A percentile compares a stretch with the other conserved stretches of the same genome.
Conservation (phyloP, 2,888 invertebrate genomes). For the Cancer borealis region DNA sequence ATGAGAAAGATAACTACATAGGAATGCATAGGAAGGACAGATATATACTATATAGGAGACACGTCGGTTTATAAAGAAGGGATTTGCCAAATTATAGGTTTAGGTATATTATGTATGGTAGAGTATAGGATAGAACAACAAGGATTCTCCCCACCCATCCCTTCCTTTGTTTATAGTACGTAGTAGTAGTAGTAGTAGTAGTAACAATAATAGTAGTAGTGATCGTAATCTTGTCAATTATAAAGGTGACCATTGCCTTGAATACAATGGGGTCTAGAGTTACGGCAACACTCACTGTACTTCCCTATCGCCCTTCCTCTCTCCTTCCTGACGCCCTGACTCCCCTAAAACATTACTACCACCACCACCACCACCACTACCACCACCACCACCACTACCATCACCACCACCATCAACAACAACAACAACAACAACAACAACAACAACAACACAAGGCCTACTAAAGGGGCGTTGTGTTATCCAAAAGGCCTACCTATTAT, state of each 20-base stretch:
- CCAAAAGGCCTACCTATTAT: too few species aligned
- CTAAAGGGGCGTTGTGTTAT: too few species aligned
- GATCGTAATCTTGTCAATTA: neutral
- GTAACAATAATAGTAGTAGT: neutral
- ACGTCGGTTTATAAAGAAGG: too few species aligned
- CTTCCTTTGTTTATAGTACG: neutral
- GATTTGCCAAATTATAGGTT: too few species aligned
- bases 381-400: neutral
- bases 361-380: neutral
- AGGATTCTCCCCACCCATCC: too few species aligned
- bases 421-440: neutral
- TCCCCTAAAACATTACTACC: neutral
- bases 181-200: conserved; percentile 5
- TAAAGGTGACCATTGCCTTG: neutral
- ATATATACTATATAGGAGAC: too few species aligned
- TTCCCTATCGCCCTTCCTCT: neutral
- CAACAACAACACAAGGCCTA: neutral
- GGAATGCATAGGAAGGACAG: too few species aligned
- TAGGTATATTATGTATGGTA: too few species aligned
- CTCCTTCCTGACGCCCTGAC: neutral
- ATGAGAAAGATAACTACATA: too few species aligned
- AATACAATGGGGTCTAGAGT: neutral
- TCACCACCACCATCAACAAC: neutral
- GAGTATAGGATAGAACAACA: too few species aligned
- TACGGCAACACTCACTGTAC: neutral